phyloP scores from a whole-genome alignment of 2,888 invertebrate species.

The Adelphocoris suturalis region DNA sequence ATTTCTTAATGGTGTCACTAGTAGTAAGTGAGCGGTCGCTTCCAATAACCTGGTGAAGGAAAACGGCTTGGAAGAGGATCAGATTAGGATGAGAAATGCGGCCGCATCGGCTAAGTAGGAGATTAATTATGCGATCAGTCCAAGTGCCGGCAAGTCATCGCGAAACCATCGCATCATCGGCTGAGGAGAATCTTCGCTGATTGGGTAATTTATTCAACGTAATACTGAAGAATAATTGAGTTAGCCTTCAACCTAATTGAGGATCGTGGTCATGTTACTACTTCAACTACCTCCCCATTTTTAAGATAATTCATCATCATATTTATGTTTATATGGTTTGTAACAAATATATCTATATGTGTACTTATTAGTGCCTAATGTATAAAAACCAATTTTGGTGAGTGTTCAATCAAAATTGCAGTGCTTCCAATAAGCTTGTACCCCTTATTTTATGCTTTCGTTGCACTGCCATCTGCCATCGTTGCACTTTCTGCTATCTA shows the following conservation, averaged over 20 bases:
- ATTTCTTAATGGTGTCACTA: neutral
- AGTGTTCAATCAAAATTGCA: no score
- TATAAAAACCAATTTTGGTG: no score
- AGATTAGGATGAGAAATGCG: conserved; percentile 2
- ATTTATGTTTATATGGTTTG: no score
- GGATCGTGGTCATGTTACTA: no score
- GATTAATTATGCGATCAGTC: conserved; percentile 6
- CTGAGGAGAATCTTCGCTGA: neutral
- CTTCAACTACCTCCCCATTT: no score
- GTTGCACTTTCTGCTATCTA: no score
- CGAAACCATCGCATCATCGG: neutral
- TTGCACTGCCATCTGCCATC: no score
- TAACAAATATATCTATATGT: no score
- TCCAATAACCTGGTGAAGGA: neutral
- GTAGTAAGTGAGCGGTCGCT: neutral
- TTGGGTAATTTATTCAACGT: neutral
- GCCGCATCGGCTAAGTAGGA: neutral
- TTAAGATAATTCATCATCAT: no score
- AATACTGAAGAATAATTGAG: neutral
- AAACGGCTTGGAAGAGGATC: conserved; percentile 12
- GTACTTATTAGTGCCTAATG: no score
- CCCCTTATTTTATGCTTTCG: no score
- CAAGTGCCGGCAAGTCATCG: neutral
- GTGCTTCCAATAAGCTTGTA: no score
- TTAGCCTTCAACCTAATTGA: neutral